These are phyloP conservation scores for Tenthredo notha DNA, from an alignment of 2,888 invertebrate genomes.

Conservation along the genomic window DNA sequence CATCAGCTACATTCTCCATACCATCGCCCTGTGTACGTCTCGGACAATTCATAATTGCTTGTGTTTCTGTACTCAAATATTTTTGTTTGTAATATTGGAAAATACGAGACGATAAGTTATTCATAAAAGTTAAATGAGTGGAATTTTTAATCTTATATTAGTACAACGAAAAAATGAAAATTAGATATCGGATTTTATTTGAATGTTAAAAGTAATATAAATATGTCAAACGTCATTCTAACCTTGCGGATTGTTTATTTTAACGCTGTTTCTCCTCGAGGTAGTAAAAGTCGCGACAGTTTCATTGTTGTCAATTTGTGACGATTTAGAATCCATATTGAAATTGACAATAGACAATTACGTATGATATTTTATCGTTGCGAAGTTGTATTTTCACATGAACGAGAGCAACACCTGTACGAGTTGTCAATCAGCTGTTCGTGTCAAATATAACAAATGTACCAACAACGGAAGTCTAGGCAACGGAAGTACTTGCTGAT, in stretches of 20 bases:
- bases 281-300: conserved; percentile 51
- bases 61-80: conserved; percentile 64
- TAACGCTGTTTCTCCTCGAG: conserved; percentile 42
- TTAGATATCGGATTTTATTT: background rate
- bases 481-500: background rate
- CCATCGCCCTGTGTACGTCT: conserved; percentile 88
- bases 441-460: background rate
- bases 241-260: conserved; percentile 35
- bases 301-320: background rate
- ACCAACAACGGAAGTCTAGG: background rate
- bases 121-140: background rate
- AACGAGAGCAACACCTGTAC: conserved; percentile 8
- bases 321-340: conserved; percentile 19
- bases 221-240: background rate
- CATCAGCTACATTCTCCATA: conserved; percentile 82
- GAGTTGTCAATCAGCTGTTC: conserved; percentile 45
- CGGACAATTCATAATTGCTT: conserved; percentile 66
- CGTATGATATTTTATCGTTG: too few species aligned
- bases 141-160: background rate
- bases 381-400: background rate
- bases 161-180: background rate
- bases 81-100: background rate
- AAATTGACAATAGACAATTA: background rate
- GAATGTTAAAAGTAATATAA: background rate
- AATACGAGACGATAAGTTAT: background rate